Percentiles rank a stretch among this genome's conserved stretches.
phyloP scores from a whole-genome alignment of 1,140 invertebrate genomes.

The Bombus ignitus region DNA sequence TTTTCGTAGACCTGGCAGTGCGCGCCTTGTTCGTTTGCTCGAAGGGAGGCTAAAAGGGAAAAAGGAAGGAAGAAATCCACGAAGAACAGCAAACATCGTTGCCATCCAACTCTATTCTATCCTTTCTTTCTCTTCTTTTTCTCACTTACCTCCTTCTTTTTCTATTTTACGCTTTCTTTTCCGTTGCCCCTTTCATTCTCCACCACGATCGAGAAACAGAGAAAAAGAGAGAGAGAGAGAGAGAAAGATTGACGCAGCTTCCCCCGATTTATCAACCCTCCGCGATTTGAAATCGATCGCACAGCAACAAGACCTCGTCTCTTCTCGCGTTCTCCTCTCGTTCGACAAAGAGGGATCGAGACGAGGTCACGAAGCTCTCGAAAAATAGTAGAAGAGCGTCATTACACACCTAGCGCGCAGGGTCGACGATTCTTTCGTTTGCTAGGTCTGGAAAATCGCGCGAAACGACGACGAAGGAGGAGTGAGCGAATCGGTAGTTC shows the following conservation, averaged over 20 bases:
- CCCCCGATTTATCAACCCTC: constrained; percentile 1
- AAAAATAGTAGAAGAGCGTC: background rate
- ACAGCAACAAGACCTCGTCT: no score
- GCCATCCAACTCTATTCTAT: background rate
- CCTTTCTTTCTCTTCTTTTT: background rate
- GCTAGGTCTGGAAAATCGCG: background rate
- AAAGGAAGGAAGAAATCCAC: background rate
- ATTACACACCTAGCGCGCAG: background rate
- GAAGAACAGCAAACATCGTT: background rate
- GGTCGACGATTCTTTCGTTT: background rate
- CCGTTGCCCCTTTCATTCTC: background rate
- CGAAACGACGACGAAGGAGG: background rate
- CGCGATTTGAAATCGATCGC: constrained; percentile 9
- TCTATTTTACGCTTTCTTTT: no score
- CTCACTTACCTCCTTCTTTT: background rate
- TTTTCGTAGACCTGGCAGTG: background rate
- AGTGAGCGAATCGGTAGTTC: background rate
- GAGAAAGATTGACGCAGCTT: no score
- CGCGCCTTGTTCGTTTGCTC: no score
- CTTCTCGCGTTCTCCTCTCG: no score
- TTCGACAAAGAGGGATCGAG: background rate
- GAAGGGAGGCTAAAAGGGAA: background rate
- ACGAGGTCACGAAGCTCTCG: constrained; percentile 25
- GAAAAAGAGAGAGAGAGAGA: no score
- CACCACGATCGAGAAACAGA: no score